These are phyloP conservation scores for Prochilodus magdalenae DNA, from an alignment of 2,113 vertebrate genomes.

Conservation along the genomic window DNA sequence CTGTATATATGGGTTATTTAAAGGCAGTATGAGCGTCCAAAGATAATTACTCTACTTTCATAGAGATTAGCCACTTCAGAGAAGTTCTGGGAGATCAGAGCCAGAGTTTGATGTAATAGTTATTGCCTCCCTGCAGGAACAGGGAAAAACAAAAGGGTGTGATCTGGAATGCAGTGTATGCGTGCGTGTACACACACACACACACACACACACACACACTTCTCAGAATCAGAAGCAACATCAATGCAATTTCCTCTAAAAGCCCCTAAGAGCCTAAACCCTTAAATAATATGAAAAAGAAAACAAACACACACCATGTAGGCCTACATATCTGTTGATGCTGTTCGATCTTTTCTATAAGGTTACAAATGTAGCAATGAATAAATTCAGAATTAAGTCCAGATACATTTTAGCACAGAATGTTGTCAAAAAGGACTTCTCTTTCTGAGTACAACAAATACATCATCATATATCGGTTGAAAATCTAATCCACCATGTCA, in stretches of 20 bases:
- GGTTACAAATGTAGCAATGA: too few relatives aligned
- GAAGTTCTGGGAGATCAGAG: slow-evolving; percentile 57
- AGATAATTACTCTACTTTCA: too few relatives aligned
- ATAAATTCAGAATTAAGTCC: too few relatives aligned
- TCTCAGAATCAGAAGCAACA: slow-evolving; percentile 35
- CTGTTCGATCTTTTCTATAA: too few relatives aligned
- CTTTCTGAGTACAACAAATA: too few relatives aligned
- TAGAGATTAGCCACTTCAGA: background rate
- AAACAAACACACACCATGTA: background rate
- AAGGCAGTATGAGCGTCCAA: too few relatives aligned
- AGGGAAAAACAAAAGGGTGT: slow-evolving; percentile 70
- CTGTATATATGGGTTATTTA: too few relatives aligned
- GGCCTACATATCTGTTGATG: too few relatives aligned
- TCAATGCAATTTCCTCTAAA: slow-evolving; percentile 47
- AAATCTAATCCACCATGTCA: too few relatives aligned
- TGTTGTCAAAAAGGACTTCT: too few relatives aligned
- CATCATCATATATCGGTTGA: too few relatives aligned
- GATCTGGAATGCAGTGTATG: slow-evolving; percentile 66
- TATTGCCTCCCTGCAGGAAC: slow-evolving; percentile 52
- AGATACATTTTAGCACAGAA: too few relatives aligned
- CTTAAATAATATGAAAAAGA: background rate
- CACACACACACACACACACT: slow-evolving; percentile 42
- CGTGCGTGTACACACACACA: slow-evolving; percentile 60
- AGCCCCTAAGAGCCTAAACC: slow-evolving; percentile 34
- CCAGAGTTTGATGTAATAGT: slow-evolving; percentile 66